These are phyloP conservation scores for Oncorhynchus mykiss DNA, from an alignment of 2,113 vertebrate genomes.

Conservation along the genomic window DNA sequence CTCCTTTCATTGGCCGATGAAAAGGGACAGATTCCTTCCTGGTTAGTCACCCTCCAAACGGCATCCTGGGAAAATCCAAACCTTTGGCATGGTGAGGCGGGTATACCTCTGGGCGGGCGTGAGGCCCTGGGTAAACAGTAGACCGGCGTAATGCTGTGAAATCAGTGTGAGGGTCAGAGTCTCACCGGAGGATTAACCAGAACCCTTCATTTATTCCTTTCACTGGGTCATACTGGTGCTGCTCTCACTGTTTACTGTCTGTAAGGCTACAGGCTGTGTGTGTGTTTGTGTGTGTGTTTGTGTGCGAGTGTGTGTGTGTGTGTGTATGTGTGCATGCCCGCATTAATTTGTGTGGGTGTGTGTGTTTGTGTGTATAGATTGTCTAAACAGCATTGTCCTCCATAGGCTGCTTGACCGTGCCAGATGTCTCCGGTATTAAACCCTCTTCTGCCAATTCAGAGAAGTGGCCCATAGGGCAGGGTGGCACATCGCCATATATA, in stretches of 20 bases:
- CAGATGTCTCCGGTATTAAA: conserved; percentile 66
- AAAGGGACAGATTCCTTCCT: conserved; percentile 78
- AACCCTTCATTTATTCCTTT: conserved; percentile 65
- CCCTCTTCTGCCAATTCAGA: conserved; percentile 72
- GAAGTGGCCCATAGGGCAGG: conserved; percentile 69
- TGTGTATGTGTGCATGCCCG: no score
- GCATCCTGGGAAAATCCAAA: conserved; percentile 78
- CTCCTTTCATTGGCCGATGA: conserved; percentile 71
- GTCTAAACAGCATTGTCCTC: conserved; percentile 58
- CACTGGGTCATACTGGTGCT: conserved; percentile 51
- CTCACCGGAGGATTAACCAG: conserved; percentile 65
- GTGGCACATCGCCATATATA: conserved; percentile 74
- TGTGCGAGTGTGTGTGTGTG: no score
- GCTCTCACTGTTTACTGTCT: conserved; percentile 67
- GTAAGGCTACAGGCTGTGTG: conserved; percentile 45
- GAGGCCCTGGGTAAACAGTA: conserved; percentile 67
- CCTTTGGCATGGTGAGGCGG: conserved; percentile 73
- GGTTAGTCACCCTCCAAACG: conserved; percentile 72
- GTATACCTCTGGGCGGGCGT: conserved; percentile 62
- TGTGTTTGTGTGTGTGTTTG: no score
- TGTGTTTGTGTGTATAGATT: no score
- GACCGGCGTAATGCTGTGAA: conserved; percentile 72
- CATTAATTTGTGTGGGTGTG: no score
- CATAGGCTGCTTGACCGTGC: conserved; percentile 55
- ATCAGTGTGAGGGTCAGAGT: conserved; percentile 61